Conservation (phyloP, 2,888 invertebrate genomes). For the Strigamia transsilvanica region DNA sequence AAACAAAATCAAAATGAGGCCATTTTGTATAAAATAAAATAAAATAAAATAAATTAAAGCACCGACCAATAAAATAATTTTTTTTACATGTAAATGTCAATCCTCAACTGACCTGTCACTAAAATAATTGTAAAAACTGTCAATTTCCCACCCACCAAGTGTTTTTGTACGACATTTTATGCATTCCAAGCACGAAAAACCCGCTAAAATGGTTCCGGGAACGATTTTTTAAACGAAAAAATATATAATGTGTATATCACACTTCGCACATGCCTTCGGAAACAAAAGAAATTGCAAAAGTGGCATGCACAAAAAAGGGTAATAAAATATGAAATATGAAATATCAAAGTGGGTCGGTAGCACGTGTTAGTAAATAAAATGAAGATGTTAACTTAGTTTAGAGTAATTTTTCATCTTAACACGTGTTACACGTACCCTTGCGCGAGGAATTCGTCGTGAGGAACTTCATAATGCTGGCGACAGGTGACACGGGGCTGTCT, state of each 20-base stretch:
- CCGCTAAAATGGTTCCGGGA: not conserved
- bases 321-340: not conserved
- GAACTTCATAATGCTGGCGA: conserved; percentile 48
- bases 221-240: not conserved
- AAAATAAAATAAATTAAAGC: not conserved
- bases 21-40: conserved; percentile 37
- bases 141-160: no score
- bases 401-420: conserved; percentile 14
- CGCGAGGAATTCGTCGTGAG: conserved; percentile 32
- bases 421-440: conserved; percentile 54
- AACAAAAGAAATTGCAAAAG: not conserved
- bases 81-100: not conserved
- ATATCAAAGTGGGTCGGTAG: conserved; percentile 50
- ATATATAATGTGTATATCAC: not conserved
- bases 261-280: not conserved
- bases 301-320: not conserved
- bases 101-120: not conserved
- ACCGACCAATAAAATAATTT: not conserved
- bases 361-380: conserved; percentile 50
- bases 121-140: no score
- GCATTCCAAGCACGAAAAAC: not conserved
- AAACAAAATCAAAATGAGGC: conserved; percentile 50
- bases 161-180: no score
- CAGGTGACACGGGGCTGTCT: conserved; percentile 32
- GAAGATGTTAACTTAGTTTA: conserved; percentile 19